A percentile compares a stretch with the other conserved stretches of the same genome.
These are phyloP conservation scores for Chelonus formosanus DNA, from an alignment of 2,888 invertebrate genomes.

Conservation along the genomic window DNA sequence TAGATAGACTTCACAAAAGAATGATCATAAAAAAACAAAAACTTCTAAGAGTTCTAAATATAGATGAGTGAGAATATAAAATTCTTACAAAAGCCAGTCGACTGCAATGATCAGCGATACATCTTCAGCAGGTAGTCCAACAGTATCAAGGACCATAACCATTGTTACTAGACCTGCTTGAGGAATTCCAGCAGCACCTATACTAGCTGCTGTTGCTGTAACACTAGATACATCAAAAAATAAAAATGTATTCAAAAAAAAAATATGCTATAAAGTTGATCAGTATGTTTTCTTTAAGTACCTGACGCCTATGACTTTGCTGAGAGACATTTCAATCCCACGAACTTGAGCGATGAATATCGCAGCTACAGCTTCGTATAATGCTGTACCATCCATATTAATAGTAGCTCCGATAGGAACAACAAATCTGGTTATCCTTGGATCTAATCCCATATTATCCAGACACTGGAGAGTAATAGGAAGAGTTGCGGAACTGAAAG, in stretches of 20 bases:
- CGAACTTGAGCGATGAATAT: constrained; percentile 95
- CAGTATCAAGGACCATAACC: constrained; percentile 94
- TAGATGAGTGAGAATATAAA: constrained; percentile 18
- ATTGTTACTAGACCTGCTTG: constrained; percentile 95
- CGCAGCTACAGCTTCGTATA: constrained; percentile 97
- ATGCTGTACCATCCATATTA: constrained; percentile 96
- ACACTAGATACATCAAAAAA: constrained; percentile 70
- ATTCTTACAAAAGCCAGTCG: constrained; percentile 87
- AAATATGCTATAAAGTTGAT: neutral
- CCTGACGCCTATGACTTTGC: constrained; percentile 92
- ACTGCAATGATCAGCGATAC: constrained; percentile 90
- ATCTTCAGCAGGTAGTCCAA: constrained; percentile 87
- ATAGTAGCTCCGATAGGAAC: constrained; percentile 97
- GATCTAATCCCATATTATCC: constrained; percentile 91
- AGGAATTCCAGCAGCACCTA: constrained; percentile 96
- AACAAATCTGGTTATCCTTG: constrained; percentile 91
- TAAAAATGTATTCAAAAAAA: neutral
- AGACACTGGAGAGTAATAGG: constrained; percentile 93
- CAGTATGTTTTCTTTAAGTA: constrained; percentile 53
- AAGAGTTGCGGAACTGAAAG: constrained; percentile 85
- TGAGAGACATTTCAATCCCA: constrained; percentile 81
- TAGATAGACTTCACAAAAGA: neutral
- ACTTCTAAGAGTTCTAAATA: neutral
- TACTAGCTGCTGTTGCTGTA: constrained; percentile 96
- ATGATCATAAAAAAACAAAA: neutral